Evolutionary conservation across 1,140 invertebrate species (phyloP).

Genomic region (Pentalonia nigronervosa): DNA sequence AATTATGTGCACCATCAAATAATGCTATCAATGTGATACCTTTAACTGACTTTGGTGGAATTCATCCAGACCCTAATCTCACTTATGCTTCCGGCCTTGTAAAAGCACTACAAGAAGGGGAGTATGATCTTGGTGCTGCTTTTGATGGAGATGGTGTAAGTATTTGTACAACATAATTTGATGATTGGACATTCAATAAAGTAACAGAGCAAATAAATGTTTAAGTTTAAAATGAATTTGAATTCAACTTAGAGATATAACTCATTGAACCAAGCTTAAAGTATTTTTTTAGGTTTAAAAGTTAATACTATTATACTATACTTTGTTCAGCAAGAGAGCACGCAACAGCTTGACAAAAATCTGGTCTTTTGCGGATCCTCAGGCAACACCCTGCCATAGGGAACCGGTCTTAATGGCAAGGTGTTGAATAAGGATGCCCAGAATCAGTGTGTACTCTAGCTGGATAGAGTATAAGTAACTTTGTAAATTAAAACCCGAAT

Average conservation of each 20-base stretch:
- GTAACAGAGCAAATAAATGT: neutral
- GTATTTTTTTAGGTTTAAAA: neutral
- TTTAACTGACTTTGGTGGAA: conserved; percentile 93
- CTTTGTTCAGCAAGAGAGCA: too few species aligned
- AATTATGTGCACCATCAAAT: conserved; percentile 77
- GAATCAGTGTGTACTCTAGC: too few species aligned
- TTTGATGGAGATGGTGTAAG: conserved; percentile 96
- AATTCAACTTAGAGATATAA: neutral
- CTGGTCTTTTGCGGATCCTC: too few species aligned
- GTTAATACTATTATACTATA: neutral
- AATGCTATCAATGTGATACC: conserved; percentile 78
- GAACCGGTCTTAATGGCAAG: too few species aligned
- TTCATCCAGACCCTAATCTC: conserved; percentile 98
- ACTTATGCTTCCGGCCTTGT: conserved; percentile 93
- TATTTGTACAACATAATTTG: neutral
- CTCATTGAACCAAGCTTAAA: neutral
- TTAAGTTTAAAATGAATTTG: neutral
- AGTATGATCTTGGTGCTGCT: conserved; percentile 94
- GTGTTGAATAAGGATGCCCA: too few species aligned
- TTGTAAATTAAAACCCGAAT: too few species aligned
- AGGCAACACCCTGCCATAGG: too few species aligned
- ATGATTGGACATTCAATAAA: neutral
- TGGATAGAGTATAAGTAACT: too few species aligned
- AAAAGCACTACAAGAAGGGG: conserved; percentile 76
- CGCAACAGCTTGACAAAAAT: too few species aligned